phyloP scores from a whole-genome alignment of 2,113 vertebrate species.

The cattle (Bos taurus) region ARS-UCD2.0 NC_037343.1:80241001-80241500 shows the following conservation, averaged over 20 bases:
- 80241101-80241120: not conserved
- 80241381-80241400: not conserved
- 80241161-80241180: not conserved
- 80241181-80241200: not conserved
- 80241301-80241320: not conserved
- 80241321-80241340: rapidly evolving
- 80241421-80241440: not conserved
- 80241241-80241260: too few species aligned
- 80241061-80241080: not conserved
- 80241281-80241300: too few species aligned
- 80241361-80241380: not conserved
- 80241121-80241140: not conserved
- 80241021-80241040: not conserved
- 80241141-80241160: not conserved
- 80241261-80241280: too few species aligned
- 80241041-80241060: not conserved
- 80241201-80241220: not conserved
- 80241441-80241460: not conserved
- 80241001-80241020: not conserved
- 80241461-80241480: too few species aligned
- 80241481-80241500: too few species aligned
- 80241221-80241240: too few species aligned
- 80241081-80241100: not conserved
- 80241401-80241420: too few species aligned
- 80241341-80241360: not conserved